Evolutionary conservation across 1,140 invertebrate species (phyloP), one percentile per base, ranked within the genome.

Genomic region (Neotoxoptera formosana): DNA sequence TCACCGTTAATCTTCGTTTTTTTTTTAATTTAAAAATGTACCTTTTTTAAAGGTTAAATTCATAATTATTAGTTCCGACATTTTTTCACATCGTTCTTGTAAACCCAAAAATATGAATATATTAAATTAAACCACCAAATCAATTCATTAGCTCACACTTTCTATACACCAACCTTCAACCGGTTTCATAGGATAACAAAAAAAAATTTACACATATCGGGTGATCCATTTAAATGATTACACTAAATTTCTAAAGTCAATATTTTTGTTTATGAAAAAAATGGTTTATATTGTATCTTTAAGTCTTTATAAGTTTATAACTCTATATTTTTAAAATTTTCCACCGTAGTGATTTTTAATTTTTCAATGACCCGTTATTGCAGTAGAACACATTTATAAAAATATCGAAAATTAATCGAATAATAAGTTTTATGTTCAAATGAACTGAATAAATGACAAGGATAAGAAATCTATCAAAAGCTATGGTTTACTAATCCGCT

Each of bases 111-210:
- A 48, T 48, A 48, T 14, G 47, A 87, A 87, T 48, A 84, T 56
- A 84, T 56, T 53, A 56, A 53, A 41, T 90, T 90, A 53, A 90
- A 56, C 51, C 51, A 56, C 34, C 51, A 53, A 90, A 56, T 53
- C n/a, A 45, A 88, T 36, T 56, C 34, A 90, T 89, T 56, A 90
- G 51, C 23, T 90, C 8, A 34, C n/a, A 51, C 88, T 90, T 90
- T 90, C 88, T 90, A 56, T 30, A 41, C 41, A 17, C 23, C 9
- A 53, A 60, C 34, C n/a, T 23, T 90, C 88, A 56, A 90, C 88
- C 88, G 88, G 88, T 90, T 90, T 90, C 23, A 25, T 90, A 87
- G n/a, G 34, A 90, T 53, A 56, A 90, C 21, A 90, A 56, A 90
- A 56, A 36, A 90, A 87, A 48, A 20, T n/a, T n/a, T n/a, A 23